Conservation (phyloP, 2,888 invertebrate species). For the Keiferia lycopersicella region DNA sequence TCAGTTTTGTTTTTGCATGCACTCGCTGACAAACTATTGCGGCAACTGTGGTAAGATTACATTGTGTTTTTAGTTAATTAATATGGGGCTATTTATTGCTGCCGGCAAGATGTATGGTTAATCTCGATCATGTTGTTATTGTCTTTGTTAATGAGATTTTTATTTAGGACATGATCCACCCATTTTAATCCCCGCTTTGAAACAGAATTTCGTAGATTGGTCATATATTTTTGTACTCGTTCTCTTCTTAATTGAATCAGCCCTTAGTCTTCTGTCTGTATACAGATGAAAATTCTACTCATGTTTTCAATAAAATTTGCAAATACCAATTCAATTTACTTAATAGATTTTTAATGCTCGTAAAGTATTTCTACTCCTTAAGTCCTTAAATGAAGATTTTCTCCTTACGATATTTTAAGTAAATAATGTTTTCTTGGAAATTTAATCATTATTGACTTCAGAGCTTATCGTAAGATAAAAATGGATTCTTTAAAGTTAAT, state of each 20-base stretch:
- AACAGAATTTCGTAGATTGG: too few species aligned
- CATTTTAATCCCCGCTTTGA: background rate
- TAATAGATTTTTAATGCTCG: too few species aligned
- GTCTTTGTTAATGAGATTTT: conserved; percentile 18
- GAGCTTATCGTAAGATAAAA: background rate
- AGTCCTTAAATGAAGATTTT: too few species aligned
- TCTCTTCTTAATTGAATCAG: too few species aligned
- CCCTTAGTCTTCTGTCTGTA: too few species aligned
- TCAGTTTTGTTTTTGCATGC: conserved; percentile 26
- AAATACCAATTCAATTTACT: too few species aligned
- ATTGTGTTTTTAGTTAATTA: conserved; percentile 38
- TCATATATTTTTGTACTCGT: too few species aligned
- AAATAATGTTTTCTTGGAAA: background rate
- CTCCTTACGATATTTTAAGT: background rate
- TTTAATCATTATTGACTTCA: background rate
- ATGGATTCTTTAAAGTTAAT: background rate
- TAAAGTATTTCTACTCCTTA: too few species aligned
- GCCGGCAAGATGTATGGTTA: conserved; percentile 14
- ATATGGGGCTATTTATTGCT: conserved; percentile 42
- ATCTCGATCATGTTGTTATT: conserved; percentile 20
- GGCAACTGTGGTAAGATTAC: conserved; percentile 42
- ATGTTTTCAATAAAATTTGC: too few species aligned
- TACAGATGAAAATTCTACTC: too few species aligned
- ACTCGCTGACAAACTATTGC: conserved; percentile 44
- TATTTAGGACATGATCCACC: background rate